Percentiles rank a stretch among this genome's conserved stretches.
Evolutionary conservation across 2,888 invertebrate species (phyloP).

Genomic region (Dolichomitus sp.): DNA sequence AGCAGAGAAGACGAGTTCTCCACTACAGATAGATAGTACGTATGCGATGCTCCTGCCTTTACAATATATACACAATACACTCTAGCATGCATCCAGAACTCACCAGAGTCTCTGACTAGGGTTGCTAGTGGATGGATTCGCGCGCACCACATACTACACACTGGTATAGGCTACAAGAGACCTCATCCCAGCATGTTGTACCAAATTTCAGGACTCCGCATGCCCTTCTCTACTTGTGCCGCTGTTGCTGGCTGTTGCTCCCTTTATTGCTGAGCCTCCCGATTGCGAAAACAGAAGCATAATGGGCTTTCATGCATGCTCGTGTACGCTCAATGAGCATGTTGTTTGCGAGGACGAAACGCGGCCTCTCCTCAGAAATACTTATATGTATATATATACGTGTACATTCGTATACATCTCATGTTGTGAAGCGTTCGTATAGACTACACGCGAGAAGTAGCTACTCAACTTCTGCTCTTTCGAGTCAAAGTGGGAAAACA

Average conservation of each 20-base stretch:
- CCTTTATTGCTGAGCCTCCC: conserved; percentile 36
- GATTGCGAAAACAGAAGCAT: conserved; percentile 56
- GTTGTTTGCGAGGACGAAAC: conserved; percentile 62
- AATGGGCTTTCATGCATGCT: conserved; percentile 42
- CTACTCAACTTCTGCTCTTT: conserved; percentile 8
- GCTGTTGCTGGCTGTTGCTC: conserved; percentile 5
- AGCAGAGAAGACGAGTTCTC: conserved; percentile 25
- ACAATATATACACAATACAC: conserved; percentile 37
- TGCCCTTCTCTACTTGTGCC: conserved; percentile 16
- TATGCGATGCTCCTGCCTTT: not conserved
- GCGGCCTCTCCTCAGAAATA: conserved; percentile 18
- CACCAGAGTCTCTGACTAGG: conserved; percentile 29
- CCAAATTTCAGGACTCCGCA: conserved; percentile 53
- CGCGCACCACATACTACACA: conserved; percentile 17
- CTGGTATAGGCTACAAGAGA: conserved; percentile 29
- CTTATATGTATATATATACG: not conserved
- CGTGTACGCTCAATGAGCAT: conserved; percentile 48
- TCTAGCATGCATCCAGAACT: conserved; percentile 39
- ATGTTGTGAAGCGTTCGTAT: not conserved
- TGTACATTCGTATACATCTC: conserved; percentile 4
- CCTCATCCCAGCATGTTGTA: conserved; percentile 45
- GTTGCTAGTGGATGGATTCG: conserved; percentile 1
- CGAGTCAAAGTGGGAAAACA: conserved; percentile 17
- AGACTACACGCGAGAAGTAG: conserved; percentile 22
- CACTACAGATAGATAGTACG: conserved; percentile 14